Conservation (phyloP, 1,140 invertebrate species). For the Bombus fervidus region DNA sequence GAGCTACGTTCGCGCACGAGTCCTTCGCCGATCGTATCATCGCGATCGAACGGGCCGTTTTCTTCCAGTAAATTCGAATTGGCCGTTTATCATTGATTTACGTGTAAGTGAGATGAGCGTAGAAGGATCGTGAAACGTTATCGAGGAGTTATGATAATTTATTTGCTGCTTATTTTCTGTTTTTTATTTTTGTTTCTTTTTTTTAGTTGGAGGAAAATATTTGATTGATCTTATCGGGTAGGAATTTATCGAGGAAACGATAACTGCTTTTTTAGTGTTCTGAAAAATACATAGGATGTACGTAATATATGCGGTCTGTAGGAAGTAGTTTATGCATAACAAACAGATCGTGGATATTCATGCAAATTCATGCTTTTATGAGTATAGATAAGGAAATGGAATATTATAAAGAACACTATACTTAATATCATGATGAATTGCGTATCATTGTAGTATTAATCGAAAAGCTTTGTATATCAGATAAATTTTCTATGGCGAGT, state of each 20-base stretch:
- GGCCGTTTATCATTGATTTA: background rate
- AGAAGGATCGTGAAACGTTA: background rate
- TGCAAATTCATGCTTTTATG: no score
- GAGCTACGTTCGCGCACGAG: background rate
- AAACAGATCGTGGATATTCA: no score
- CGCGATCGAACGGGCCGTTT: background rate
- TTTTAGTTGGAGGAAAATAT: background rate
- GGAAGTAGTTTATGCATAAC: no score
- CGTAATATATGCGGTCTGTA: no score
- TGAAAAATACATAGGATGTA: no score
- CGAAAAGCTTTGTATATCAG: no score
- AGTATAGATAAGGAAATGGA: no score
- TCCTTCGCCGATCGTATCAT: background rate
- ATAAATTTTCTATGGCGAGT: no score
- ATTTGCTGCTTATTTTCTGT: background rate
- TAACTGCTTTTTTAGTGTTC: background rate
- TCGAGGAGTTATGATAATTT: background rate
- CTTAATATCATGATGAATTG: no score
- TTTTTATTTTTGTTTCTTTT: background rate
- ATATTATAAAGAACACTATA: no score
- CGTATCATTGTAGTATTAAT: no score
- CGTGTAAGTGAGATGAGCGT: background rate
- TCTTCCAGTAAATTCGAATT: background rate
- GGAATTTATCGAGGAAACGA: background rate
- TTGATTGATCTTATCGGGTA: background rate